A percentile compares a stretch with the other conserved stretches of the same genome.
Conservation (phyloP, 2,113 vertebrate genomes). For the Crotalus tigris region DNA sequence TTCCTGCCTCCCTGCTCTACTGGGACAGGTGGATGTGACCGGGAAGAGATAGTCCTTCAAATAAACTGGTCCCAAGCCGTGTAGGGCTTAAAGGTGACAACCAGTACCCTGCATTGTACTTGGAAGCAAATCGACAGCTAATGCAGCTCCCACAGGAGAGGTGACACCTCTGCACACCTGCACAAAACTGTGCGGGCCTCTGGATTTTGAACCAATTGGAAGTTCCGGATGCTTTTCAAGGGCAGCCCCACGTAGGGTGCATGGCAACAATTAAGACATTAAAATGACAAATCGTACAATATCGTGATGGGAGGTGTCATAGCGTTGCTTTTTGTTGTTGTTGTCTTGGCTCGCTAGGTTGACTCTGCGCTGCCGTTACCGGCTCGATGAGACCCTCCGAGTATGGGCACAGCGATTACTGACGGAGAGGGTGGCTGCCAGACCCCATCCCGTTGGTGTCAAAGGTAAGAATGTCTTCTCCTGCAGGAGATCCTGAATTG, state of each 20-base stretch:
- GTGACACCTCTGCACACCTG: background rate
- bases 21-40: background rate
- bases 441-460: background rate
- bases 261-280: background rate
- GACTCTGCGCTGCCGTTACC: constrained; percentile 64
- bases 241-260: background rate
- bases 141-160: background rate
- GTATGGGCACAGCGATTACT: background rate
- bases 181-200: background rate
- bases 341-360: constrained; percentile 42
- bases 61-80: background rate
- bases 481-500: background rate
- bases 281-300: background rate
- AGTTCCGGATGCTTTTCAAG: background rate
- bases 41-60: background rate
- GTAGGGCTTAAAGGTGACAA: background rate
- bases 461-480: background rate
- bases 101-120: background rate
- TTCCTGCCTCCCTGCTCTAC: background rate
- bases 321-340: background rate
- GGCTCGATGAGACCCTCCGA: constrained; percentile 33
- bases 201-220: background rate
- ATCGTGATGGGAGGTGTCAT: too few relatives aligned
- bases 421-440: background rate
- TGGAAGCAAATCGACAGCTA: background rate